Evolutionary conservation across 1,140 invertebrate species (phyloP).

Genomic region (Drosophila punjabiensis): DNA sequence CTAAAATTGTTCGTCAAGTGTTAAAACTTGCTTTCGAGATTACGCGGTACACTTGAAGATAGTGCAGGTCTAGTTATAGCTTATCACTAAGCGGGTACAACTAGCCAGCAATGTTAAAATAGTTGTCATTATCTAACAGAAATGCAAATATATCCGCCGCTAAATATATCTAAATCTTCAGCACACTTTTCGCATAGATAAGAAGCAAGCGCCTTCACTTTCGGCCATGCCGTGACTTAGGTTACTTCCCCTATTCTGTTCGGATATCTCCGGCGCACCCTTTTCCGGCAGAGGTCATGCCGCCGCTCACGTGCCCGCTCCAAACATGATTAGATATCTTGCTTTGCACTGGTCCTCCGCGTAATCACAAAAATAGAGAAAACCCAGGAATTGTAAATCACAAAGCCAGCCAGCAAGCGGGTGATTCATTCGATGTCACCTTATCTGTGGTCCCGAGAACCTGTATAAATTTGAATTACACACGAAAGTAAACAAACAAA

Average conservation of each 20-base stretch:
- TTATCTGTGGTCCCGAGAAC: constrained; percentile 23
- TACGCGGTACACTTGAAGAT: constrained; percentile 11
- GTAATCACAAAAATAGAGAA: constrained; percentile 1
- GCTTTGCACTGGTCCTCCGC: not conserved
- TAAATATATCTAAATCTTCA: constrained; percentile 11
- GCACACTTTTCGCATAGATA: constrained; percentile 28
- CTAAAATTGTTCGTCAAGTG: constrained; percentile 4
- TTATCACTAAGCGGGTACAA: constrained; percentile 4
- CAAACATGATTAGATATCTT: constrained; percentile 39
- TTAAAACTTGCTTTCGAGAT: constrained; percentile 5
- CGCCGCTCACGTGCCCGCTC: constrained; percentile 6
- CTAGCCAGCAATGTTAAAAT: not conserved
- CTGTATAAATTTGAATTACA: constrained; percentile 17
- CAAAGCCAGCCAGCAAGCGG: not conserved
- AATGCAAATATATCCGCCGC: not conserved
- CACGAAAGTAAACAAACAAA: constrained; percentile 24
- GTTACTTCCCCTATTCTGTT: not conserved
- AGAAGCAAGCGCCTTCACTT: not conserved
- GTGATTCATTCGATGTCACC: constrained; percentile 30
- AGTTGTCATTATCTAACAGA: not conserved
- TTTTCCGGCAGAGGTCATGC: not conserved
- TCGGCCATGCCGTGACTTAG: not conserved
- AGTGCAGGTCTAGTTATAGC: not conserved
- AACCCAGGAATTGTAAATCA: constrained; percentile 32
- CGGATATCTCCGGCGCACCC: constrained; percentile 8